Evolutionary conservation across 2,113 vertebrate species (phyloP).

Genomic region (Emydura subglobosa): DNA sequence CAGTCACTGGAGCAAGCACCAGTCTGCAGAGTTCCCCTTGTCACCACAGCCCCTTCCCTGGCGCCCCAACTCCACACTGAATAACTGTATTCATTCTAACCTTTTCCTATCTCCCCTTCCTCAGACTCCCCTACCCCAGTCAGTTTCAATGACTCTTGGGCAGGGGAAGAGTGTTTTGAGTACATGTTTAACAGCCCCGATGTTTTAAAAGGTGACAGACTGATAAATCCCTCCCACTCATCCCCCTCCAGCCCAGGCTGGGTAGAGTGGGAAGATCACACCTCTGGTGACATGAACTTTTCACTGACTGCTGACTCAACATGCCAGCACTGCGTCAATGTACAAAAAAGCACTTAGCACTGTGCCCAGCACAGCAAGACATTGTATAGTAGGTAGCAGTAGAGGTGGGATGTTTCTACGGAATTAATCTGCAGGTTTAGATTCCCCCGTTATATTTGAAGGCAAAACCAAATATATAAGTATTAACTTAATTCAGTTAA

Average conservation of each 20-base stretch:
- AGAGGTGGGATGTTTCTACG: not conserved
- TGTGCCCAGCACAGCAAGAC: not conserved
- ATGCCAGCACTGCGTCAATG: slow-evolving; percentile 38
- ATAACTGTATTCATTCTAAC: not conserved
- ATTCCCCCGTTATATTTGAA: not conserved
- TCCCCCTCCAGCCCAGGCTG: not conserved
- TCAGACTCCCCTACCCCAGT: too few relatives aligned
- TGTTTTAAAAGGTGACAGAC: not conserved
- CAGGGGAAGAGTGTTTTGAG: not conserved
- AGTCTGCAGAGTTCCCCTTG: not conserved
- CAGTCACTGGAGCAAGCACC: fast-evolving
- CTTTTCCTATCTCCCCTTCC: not conserved
- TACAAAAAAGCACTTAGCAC: slow-evolving; percentile 40
- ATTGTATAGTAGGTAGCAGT: not conserved
- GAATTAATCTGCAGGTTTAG: not conserved
- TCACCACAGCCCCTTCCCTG: not conserved
- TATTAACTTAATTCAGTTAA: not conserved
- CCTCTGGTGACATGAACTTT: slow-evolving; percentile 38
- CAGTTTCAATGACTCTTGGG: not conserved
- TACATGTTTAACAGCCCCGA: not conserved
- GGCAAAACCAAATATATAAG: not conserved
- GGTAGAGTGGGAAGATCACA: not conserved
- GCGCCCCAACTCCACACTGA: not conserved
- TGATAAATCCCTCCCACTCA: not conserved
- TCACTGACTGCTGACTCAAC: slow-evolving; percentile 12